Evolutionary conservation across 2,113 vertebrate species (phyloP).

Genomic region (Circaetus gallicus): DNA sequence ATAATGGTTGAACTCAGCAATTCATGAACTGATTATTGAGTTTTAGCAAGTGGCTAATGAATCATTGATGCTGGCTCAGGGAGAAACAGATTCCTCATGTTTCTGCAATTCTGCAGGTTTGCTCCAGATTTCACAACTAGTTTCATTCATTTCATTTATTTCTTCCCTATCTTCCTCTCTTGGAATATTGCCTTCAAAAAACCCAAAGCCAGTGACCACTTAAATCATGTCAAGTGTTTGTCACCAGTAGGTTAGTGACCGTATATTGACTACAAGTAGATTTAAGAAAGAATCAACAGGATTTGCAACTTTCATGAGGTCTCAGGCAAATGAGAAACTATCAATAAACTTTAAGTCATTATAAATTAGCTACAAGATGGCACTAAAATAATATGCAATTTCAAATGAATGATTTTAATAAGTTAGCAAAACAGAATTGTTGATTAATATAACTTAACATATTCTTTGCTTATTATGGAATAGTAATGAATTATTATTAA

Average conservation of each 20-base stretch:
- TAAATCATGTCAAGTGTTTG: not conserved
- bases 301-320: not conserved
- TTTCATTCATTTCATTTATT: not conserved
- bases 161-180: not conserved
- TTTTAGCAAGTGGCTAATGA: constrained; percentile 65
- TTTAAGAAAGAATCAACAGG: not conserved
- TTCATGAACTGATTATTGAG: constrained; percentile 59
- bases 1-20: constrained; percentile 55
- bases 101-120: constrained; percentile 47
- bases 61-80: constrained; percentile 58
- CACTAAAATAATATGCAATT: not conserved
- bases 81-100: constrained; percentile 20
- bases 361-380: not conserved
- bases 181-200: not conserved
- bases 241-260: not conserved
- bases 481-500: not conserved
- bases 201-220: not conserved
- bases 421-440: not conserved
- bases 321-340: not conserved
- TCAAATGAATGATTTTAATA: constrained; percentile 4
- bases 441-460: constrained; percentile 25
- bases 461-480: not conserved
- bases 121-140: not conserved
- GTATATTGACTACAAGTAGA: not conserved
- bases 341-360: not conserved